Conservation (phyloP, 2,888 invertebrate species). For the Acleris cristana region DNA sequence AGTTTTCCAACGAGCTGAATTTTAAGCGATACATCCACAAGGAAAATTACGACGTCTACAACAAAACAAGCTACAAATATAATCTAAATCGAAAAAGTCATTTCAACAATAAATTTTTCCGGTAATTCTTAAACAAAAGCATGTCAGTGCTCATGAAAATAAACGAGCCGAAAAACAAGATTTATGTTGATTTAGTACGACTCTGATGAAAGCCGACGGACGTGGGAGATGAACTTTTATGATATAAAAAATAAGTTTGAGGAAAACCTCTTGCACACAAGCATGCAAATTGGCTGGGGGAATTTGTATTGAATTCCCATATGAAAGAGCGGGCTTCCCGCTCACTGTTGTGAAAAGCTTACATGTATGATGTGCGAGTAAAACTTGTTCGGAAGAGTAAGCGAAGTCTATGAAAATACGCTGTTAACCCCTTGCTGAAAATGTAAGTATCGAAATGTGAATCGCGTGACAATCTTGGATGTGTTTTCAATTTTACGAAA, state of each 20-base stretch:
- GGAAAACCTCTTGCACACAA: slow-evolving; percentile 45
- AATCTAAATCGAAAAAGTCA: slow-evolving; percentile 31
- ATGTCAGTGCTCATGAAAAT: slow-evolving; percentile 38
- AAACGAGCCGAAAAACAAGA: slow-evolving; percentile 38
- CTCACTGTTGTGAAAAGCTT: slow-evolving; percentile 9
- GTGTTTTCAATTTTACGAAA: slow-evolving; percentile 1
- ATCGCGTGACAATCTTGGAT: not conserved
- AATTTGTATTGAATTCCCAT: slow-evolving; percentile 57
- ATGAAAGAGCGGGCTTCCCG: slow-evolving; percentile 42
- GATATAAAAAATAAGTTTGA: slow-evolving; percentile 54
- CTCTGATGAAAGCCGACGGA: slow-evolving; percentile 38
- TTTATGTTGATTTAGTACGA: slow-evolving; percentile 42
- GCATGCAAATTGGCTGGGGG: slow-evolving; percentile 61
- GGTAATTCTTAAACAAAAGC: slow-evolving; percentile 36
- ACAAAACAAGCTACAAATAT: slow-evolving; percentile 29
- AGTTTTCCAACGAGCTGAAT: slow-evolving; percentile 56
- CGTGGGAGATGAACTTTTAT: slow-evolving; percentile 46
- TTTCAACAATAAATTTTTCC: slow-evolving; percentile 29
- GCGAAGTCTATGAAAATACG: slow-evolving; percentile 4
- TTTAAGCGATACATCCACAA: slow-evolving; percentile 54
- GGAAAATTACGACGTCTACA: slow-evolving; percentile 32
- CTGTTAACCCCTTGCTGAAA: not conserved
- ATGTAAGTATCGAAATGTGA: not conserved
- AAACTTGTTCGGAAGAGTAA: not conserved
- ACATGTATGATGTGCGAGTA: slow-evolving; percentile 5